Evolutionary conservation across 1,140 invertebrate genomes (phyloP).

Genomic region (Drosophila pseudoananassae): DNA sequence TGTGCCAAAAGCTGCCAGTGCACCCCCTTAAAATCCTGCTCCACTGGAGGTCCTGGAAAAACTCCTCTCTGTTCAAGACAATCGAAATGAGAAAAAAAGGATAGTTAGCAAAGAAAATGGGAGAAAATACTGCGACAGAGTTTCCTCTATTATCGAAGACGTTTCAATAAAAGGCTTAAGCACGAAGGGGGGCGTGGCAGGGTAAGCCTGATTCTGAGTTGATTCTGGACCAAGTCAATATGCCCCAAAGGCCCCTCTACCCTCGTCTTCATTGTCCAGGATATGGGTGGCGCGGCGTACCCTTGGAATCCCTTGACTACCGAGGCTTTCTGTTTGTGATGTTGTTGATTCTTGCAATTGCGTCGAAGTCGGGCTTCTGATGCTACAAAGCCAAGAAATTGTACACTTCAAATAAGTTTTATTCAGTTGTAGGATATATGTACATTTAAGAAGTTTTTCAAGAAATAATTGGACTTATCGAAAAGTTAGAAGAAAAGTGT

Average conservation of each 20-base stretch:
- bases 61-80: conserved; percentile 25
- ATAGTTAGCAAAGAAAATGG: conserved; percentile 4
- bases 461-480: too few relatives aligned
- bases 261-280: not conserved
- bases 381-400: not conserved
- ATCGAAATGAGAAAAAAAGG: conserved; percentile 24
- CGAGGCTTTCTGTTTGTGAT: conserved; percentile 22
- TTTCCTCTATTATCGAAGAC: conserved; percentile 8
- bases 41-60: not conserved
- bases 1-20: conserved; percentile 48
- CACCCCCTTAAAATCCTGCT: too few relatives aligned
- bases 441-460: too few relatives aligned
- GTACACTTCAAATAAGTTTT: not conserved
- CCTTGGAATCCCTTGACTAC: conserved; percentile 10
- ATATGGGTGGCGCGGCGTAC: not conserved
- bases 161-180: conserved; percentile 3
- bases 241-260: not conserved
- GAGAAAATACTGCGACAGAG: not conserved
- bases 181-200: conserved; percentile 10
- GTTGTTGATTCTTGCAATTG: conserved; percentile 14
- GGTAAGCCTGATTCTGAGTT: conserved; percentile 3
- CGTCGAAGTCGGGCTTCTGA: not conserved
- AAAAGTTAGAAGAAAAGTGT: too few relatives aligned
- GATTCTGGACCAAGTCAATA: conserved; percentile 28
- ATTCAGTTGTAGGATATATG: too few relatives aligned